Evolutionary conservation across 2,113 vertebrate genomes (phyloP).

Genomic region (Poeciliopsis prolifica): DNA sequence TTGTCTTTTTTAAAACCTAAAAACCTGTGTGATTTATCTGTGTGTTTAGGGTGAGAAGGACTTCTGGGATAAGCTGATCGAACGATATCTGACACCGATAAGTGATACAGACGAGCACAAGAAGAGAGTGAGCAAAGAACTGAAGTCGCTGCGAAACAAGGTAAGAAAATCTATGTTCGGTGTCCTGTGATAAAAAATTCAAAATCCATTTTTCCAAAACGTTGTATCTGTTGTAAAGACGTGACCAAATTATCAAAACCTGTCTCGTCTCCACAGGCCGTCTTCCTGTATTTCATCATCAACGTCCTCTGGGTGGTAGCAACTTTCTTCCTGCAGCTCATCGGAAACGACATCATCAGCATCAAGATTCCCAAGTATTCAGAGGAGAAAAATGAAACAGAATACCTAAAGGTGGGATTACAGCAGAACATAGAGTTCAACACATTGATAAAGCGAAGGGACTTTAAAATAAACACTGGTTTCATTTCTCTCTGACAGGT

Average conservation of each 20-base stretch:
- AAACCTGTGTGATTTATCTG: background rate
- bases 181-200: background rate
- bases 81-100: conserved; percentile 77
- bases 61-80: conserved; percentile 81
- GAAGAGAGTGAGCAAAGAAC: conserved; percentile 69
- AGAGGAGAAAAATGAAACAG: conserved; percentile 56
- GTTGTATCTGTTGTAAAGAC: background rate
- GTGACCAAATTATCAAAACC: background rate
- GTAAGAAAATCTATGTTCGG: conserved; percentile 34
- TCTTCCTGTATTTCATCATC: conserved; percentile 84
- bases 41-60: conserved; percentile 74
- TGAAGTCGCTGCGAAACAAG: conserved; percentile 83
- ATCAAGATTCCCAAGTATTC: conserved; percentile 79
- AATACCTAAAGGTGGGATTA: conserved; percentile 61
- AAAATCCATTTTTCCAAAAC: background rate
- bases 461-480: background rate
- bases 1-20: background rate
- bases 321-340: conserved; percentile 83
- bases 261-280: conserved; percentile 65
- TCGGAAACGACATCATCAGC: conserved; percentile 76
- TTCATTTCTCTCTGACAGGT: conserved; percentile 57
- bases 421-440: background rate
- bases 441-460: background rate
- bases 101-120: conserved; percentile 57
- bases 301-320: conserved; percentile 85